Evolutionary conservation across 2,888 invertebrate species (phyloP), one percentile per base, ranked within the genome.

Genomic region (Allacma fusca): DNA sequence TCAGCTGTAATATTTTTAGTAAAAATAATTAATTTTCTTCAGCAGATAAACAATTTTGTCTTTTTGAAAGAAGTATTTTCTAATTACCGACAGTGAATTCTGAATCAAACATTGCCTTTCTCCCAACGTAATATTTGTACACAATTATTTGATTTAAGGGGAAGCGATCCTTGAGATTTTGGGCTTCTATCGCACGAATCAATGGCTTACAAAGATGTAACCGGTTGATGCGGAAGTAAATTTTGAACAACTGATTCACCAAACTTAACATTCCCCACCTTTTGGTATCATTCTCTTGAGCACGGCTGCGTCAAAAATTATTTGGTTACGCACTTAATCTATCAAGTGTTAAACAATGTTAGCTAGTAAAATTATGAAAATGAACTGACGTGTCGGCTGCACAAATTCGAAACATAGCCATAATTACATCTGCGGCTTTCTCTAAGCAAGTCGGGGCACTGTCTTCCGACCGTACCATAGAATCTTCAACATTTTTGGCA

Each of bases 101-200:
- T 76, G 96, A 96, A 87, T 99, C 98, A 86, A 98, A 99, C 96
- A 99, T 98, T 1, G 97, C 95, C 87, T 98, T 98, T 40, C 98
- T 90, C 0, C 98, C 98, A 23, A 97, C 95, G 88, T 96, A 98
- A 87, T 98, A 98, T 86, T 94, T 94, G 87, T 97, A 99, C 0
- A 98, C 98, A 75, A 99, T 95, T 86, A 95, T 93, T 86, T 99
- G 98, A 13, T 96, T 93, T 78, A 97, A 87, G 0, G 94, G 92
- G 87, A 97, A 98, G 79, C 91, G 91, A 76, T 97, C 95, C 87
- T 95, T 96, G 81, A 94, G 92, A 0, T 93, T 92, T 65, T 82
- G 82, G 21, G 96, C 95, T 85, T 98, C 98, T 81, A 99, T 97
- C 0, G 98, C 98, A 83, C 98, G 90, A 83, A 98, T 97, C 57